Conservation (phyloP, 1,140 invertebrate genomes). For the Drosophila punjabiensis region DNA sequence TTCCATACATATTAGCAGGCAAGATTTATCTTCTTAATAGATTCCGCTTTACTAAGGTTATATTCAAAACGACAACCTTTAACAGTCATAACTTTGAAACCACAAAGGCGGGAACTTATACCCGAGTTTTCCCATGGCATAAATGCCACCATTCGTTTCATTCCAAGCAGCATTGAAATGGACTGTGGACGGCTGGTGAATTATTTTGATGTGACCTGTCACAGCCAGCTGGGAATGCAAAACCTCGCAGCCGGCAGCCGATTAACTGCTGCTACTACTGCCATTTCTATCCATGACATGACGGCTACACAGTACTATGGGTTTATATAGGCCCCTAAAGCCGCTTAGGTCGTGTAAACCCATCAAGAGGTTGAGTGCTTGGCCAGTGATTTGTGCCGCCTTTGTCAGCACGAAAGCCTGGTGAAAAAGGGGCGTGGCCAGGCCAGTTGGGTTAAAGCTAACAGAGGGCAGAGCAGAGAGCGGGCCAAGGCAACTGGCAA, state of each 20-base stretch:
- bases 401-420: constrained; percentile 60
- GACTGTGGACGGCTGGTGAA: constrained; percentile 9
- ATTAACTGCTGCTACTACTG: constrained; percentile 30
- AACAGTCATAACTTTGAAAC: constrained; percentile 6
- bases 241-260: constrained; percentile 39
- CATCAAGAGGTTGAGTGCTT: constrained; percentile 63
- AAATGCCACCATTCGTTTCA: constrained; percentile 12
- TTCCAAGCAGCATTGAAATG: constrained; percentile 18
- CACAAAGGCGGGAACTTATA: constrained; percentile 12
- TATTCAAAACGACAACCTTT: background rate
- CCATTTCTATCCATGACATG: constrained; percentile 43
- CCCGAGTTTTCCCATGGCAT: constrained; percentile 4
- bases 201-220: constrained; percentile 49
- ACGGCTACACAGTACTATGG: constrained; percentile 14
- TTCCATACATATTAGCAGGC: too few relatives aligned
- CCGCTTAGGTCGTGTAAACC: constrained; percentile 79
- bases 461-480: constrained; percentile 25
- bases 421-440: background rate
- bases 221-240: constrained; percentile 19
- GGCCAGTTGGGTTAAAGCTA: constrained; percentile 1
- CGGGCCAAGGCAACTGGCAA: constrained; percentile 43
- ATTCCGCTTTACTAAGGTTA: background rate
- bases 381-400: constrained; percentile 60
- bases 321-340: constrained; percentile 47
- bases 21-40: background rate